Conservation (phyloP, 2,888 invertebrate genomes). For the Sinodicranocentrus sp. region DNA sequence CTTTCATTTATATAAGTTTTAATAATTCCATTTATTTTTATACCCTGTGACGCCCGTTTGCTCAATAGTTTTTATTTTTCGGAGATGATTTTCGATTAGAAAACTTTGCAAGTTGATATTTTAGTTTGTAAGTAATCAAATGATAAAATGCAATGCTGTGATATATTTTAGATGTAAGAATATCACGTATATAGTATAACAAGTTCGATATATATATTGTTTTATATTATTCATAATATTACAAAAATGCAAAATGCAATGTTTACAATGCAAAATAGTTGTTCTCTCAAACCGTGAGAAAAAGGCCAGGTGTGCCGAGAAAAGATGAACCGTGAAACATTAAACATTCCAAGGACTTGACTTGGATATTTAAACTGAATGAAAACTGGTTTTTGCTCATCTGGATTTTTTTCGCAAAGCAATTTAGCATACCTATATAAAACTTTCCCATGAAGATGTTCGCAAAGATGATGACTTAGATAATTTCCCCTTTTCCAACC, state of each 20-base stretch:
- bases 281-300: conserved; percentile 57
- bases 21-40: conserved; percentile 31
- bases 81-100: not conserved
- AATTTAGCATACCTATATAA: conserved; percentile 26
- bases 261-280: conserved; percentile 61
- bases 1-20: conserved; percentile 4
- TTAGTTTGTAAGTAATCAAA: conserved; percentile 7
- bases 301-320: conserved; percentile 61
- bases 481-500: conserved; percentile 3
- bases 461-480: not conserved
- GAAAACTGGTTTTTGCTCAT: conserved; percentile 61
- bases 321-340: conserved; percentile 27
- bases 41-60: conserved; percentile 41
- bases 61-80: conserved; percentile 2
- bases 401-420: conserved; percentile 30
- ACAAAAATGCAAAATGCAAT: conserved; percentile 57
- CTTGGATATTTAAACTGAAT: conserved; percentile 56
- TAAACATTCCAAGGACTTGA: conserved; percentile 54
- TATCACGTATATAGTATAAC: not conserved
- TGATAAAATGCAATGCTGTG: conserved; percentile 62
- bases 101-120: not conserved
- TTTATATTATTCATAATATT: too few species aligned
- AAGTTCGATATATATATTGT: too few species aligned
- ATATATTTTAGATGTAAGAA: conserved; percentile 31
- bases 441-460: not conserved